phyloP scores from a whole-genome alignment of 92 coral and sea anemone species.

The Metridium senile region DNA sequence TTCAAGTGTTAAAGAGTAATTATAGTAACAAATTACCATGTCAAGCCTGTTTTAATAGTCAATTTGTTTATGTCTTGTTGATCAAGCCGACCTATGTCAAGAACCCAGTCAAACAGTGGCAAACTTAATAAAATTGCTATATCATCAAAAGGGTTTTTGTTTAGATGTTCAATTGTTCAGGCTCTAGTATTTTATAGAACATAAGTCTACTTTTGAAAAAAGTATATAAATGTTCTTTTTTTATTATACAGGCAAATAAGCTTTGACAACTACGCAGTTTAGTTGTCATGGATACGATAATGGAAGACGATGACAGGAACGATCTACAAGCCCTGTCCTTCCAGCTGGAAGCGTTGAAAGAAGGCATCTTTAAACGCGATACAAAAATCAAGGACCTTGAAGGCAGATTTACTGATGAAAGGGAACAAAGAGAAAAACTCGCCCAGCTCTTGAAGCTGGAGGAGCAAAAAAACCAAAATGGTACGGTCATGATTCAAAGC shows the following conservation, averaged over 20 bases:
- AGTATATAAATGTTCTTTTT: too few species aligned
- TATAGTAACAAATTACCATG: too few species aligned
- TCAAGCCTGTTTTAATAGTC: too few species aligned
- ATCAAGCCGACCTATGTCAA: too few species aligned
- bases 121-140: too few species aligned
- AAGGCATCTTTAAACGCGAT: slow-evolving; percentile 49
- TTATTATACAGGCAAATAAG: neutral
- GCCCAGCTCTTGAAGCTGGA: slow-evolving; percentile 46
- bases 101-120: too few species aligned
- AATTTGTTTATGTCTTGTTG: too few species aligned
- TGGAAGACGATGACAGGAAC: slow-evolving; percentile 24
- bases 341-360: slow-evolving; percentile 37
- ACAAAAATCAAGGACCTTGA: slow-evolving; percentile 54
- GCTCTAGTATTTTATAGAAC: too few species aligned
- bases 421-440: slow-evolving; percentile 42
- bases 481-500: slow-evolving; percentile 16
- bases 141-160: too few species aligned
- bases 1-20: too few species aligned
- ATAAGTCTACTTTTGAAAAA: too few species aligned
- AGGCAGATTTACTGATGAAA: slow-evolving; percentile 57
- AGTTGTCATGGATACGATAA: slow-evolving; percentile 15
- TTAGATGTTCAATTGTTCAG: too few species aligned
- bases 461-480: slow-evolving; percentile 30
- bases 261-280: neutral
- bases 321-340: slow-evolving; percentile 4